Conservation (phyloP, 2,797 vertebrate species). For the Carcharodon carcharias region DNA sequence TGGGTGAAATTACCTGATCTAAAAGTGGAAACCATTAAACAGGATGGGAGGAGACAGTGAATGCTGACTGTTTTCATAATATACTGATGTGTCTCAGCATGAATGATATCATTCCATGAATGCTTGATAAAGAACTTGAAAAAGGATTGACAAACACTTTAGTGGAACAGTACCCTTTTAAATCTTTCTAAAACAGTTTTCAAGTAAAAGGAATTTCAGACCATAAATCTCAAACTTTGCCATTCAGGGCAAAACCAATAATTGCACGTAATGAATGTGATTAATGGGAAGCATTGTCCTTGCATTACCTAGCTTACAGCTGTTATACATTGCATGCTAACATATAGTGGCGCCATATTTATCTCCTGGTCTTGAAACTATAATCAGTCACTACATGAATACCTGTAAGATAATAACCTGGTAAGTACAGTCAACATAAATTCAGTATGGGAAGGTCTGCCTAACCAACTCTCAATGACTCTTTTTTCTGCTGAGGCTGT, state of each 20-base stretch:
- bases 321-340: constrained; percentile 28
- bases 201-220: constrained; percentile 7
- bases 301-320: background rate
- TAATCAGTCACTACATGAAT: constrained; percentile 5
- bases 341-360: constrained; percentile 12
- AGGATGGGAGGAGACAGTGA: background rate
- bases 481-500: background rate
- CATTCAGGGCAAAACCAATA: constrained; percentile 24
- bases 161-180: background rate
- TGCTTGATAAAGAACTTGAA: background rate
- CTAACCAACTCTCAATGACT: background rate
- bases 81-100: background rate
- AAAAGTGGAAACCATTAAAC: background rate
- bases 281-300: constrained; percentile 22
- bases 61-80: background rate
- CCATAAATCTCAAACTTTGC: constrained; percentile 6
- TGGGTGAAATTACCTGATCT: background rate
- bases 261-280: constrained; percentile 23
- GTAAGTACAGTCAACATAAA: background rate
- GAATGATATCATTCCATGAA: background rate
- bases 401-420: constrained; percentile 2
- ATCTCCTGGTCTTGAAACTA: background rate
- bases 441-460: background rate
- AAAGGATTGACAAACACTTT: background rate
- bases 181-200: background rate